These are phyloP conservation scores for Panulirus ornatus DNA, from an alignment of 1,140 invertebrate genomes.

Conservation along the genomic window DNA sequence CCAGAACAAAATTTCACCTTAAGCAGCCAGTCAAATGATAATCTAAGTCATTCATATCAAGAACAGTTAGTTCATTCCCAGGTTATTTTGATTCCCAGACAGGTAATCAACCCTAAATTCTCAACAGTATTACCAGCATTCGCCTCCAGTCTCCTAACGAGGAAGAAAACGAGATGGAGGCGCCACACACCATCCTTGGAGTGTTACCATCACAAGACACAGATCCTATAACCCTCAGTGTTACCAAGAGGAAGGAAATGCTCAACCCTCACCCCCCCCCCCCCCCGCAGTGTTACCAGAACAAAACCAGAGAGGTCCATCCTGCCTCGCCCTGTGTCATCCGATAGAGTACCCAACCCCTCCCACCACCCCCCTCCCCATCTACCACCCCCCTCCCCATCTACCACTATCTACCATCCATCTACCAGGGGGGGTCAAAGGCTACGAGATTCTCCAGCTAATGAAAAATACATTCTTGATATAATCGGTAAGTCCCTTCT, in stretches of 20 bases:
- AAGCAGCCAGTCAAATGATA: background rate
- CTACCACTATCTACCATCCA: constrained; percentile 5
- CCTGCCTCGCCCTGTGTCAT: background rate
- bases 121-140: too few relatives aligned
- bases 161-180: too few relatives aligned
- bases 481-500: background rate
- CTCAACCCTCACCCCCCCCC: background rate
- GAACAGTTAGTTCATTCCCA: background rate
- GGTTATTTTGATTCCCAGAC: too few relatives aligned
- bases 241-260: too few relatives aligned
- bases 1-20: background rate
- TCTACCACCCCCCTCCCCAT: background rate
- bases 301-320: background rate
- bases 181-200: too few relatives aligned
- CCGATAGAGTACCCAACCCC: background rate
- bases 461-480: constrained; percentile 51
- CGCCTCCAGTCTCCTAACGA: too few relatives aligned
- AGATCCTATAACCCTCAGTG: too few relatives aligned
- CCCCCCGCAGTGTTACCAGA: background rate
- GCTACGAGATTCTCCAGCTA: constrained; percentile 32
- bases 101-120: too few relatives aligned
- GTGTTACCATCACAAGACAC: background rate
- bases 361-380: background rate
- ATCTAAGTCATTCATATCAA: too few relatives aligned
- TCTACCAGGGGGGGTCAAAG: constrained; percentile 23